Evolutionary conservation across 2,113 vertebrate genomes (phyloP).

Genomic region (Emberiza fucata): DNA sequence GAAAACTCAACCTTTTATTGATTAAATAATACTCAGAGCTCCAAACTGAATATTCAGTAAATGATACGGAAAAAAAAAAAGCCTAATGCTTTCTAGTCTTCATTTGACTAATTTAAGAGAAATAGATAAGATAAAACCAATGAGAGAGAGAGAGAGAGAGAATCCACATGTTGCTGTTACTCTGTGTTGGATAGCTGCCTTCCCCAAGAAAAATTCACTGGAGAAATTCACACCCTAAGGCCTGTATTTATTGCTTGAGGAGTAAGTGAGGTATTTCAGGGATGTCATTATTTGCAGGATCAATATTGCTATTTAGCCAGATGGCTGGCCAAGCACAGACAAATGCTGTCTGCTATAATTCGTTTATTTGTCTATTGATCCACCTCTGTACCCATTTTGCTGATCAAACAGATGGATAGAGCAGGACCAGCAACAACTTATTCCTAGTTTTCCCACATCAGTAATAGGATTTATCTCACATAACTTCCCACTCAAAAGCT

Average conservation of each 20-base stretch:
- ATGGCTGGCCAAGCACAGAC: neutral
- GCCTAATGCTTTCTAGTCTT: neutral
- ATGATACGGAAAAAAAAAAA: neutral
- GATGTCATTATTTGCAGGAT: neutral
- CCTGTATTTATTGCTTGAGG: neutral
- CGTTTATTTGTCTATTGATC: neutral
- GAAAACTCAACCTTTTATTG: neutral
- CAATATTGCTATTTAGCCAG: conserved; percentile 13
- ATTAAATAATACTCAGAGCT: neutral
- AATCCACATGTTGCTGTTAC: neutral
- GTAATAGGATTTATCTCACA: neutral
- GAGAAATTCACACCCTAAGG: neutral
- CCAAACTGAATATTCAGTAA: neutral
- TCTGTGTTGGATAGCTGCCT: neutral
- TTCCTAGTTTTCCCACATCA: neutral
- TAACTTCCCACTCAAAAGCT: neutral
- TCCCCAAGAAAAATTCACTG: neutral
- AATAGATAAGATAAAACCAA: neutral
- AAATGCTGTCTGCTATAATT: neutral
- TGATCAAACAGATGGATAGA: neutral
- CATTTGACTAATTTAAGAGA: neutral
- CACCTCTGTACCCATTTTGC: neutral
- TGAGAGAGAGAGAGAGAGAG: neutral
- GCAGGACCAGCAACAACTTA: neutral
- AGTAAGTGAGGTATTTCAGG: neutral